Base-by-base conservation (phyloP, 2,797 vertebrate genomes). In the Todus mexicanus region DNA sequence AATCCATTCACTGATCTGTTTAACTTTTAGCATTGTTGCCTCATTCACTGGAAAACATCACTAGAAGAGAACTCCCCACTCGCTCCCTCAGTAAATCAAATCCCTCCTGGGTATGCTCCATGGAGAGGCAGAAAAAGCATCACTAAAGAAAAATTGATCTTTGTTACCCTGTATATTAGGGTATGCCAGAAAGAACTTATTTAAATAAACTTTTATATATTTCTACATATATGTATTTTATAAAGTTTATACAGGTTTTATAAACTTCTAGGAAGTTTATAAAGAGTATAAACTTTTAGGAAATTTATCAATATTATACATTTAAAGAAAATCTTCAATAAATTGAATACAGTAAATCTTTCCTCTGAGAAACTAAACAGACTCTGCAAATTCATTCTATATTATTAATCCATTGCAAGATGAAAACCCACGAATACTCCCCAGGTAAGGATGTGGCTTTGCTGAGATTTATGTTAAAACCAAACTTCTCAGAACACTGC, bases 91-190 rank as follows among this genome's bases (percentile, higher is more conserved):
- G 9, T 11, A 73, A 60, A n/a, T 33, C 35, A 38, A 56, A 87
- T 70, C 19, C 57, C 47, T 37, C 68, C 4, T 0, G 3, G 33
- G 33, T 35, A 51, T 4, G 2, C 27, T 53, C 27, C 3, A 0
- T 4, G 1, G 18, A 64, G 16, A 42, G 40, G n/a, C 26, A 81
- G 45, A n/a, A 53, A 70, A 65, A 53, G 8, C 57, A 71, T 8
- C 60, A 35, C 26, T 31, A 22, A 56, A 80, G n/a, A 64, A 76
- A 50, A 86, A 31, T 1, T 22, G 9, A 51, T 57, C 64, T 57
- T 60, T 3, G 1, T 47, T 72, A 68, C 50, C 80, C 40, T 21
- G 5, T 25, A 6, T 56, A 33, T n/a, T 63, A 53, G n/a, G 40
- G 37, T 63, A 45, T 4, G 25, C 56, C 59, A 84, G 40, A 71